Evolutionary conservation across 2,888 invertebrate genomes (phyloP), one percentile per base, ranked within the genome.

Genomic region (Dioctria rufipes): DNA sequence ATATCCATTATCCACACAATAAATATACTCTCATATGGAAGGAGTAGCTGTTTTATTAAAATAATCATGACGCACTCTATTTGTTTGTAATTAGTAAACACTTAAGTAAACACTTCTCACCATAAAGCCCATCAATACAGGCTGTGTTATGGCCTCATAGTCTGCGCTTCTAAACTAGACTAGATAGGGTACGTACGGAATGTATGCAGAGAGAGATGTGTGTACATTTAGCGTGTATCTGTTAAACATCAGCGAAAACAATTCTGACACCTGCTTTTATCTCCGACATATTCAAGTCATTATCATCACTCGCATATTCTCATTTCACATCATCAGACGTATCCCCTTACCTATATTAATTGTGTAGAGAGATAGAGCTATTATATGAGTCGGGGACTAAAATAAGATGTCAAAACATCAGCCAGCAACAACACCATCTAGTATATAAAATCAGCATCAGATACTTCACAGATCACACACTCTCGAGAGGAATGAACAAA

Each of bases 31-130:
- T 25, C 25, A 25, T 25, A 25, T 25, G 25, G 25, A 25, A 25
- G 25, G 25, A 25, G 25, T 25, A 25, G 25, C 25, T 25, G 25
- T 46, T 73, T 81, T 81, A 79, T 79, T 81, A 79, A 81, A 81
- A 81, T 78, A 81, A 81, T 78, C 78, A 81, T 79, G 77, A 40
- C 78, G 63, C 78, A 78, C 77, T 78, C 71, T 69, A 78, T 80
- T 80, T 80, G 81, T 81, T 81, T 81, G 81, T 81, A 79, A 81
- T 81, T 81, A 81, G 78, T 79, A 81, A 81, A 81, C 81, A 81
- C 81, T 81, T 81, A 65, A 73, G 79, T 67, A 79, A 81, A 81
- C 81, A 81, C 78, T 81, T 78, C 60, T 46, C 71, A 63, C 71
- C 81, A 63, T 65, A 60, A 78, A 60, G 61, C 81, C 65, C 51